Percentiles rank a stretch among this genome's conserved stretches.
Conservation (phyloP, 2,113 vertebrate genomes). For the Pogonocichla stellata region DNA sequence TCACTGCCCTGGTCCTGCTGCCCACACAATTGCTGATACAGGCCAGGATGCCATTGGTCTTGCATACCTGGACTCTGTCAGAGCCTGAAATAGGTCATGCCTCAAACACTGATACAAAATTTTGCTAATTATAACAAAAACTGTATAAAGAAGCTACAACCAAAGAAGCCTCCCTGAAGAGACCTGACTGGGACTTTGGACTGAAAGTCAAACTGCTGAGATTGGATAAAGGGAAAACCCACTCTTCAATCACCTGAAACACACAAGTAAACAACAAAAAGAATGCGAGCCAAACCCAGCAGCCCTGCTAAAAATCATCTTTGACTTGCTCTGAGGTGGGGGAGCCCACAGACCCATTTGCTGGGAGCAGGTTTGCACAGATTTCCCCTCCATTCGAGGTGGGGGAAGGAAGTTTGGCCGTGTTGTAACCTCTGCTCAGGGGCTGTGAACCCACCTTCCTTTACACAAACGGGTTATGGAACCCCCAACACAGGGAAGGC, state of each 20-base stretch:
- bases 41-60: background rate
- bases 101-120: background rate
- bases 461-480: background rate
- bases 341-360: background rate
- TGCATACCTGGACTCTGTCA: background rate
- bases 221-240: background rate
- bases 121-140: background rate
- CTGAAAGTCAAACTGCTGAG: background rate
- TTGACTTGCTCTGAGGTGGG: background rate
- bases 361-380: background rate
- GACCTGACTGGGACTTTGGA: background rate
- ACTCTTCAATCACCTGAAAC: background rate
- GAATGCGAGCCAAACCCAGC: background rate
- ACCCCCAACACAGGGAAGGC: background rate
- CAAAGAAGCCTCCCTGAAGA: background rate
- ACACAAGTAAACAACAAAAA: background rate
- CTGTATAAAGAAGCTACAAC: background rate
- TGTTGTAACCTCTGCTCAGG: background rate
- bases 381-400: no score
- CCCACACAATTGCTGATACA: background rate
- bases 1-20: background rate
- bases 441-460: background rate
- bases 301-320: background rate
- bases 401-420: background rate
- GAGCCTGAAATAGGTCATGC: background rate